Conservation (phyloP, 2,797 vertebrate species). For the Cossypha dichroa region DNA sequence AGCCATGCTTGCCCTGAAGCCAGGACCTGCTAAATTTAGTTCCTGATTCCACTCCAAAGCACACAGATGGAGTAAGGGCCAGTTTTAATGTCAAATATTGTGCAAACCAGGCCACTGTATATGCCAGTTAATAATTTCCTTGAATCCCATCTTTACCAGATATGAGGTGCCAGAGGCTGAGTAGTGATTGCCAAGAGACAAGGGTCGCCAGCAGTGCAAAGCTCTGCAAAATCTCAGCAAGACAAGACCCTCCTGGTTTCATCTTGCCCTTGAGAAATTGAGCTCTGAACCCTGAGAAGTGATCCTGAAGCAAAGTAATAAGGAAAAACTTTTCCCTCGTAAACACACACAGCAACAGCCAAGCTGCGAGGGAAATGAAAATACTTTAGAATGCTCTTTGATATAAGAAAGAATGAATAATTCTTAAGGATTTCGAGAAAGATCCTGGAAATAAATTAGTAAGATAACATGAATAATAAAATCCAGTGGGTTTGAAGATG, state of each 20-base stretch:
- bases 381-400: not conserved
- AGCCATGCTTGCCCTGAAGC: not conserved
- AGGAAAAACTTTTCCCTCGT: not conserved
- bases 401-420: not conserved
- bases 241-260: not conserved
- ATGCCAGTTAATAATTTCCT: not conserved
- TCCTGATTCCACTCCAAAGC: conserved; percentile 16
- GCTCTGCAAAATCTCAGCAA: rapidly evolving
- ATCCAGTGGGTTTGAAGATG: not conserved
- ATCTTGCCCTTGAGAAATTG: not conserved
- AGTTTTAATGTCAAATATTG: not conserved
- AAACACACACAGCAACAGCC: not conserved
- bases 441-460: not conserved
- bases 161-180: not conserved
- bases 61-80: conserved; percentile 5
- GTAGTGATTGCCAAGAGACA: not conserved
- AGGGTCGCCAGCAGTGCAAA: not conserved
- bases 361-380: not conserved
- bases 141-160: not conserved
- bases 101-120: not conserved
- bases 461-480: not conserved
- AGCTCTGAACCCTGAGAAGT: not conserved
- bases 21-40: conserved; percentile 36
- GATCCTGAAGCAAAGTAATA: not conserved
- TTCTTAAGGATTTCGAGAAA: not conserved